Base-by-base conservation (phyloP, 1,140 invertebrate species). In the Rhyacophila brunnea region DNA sequence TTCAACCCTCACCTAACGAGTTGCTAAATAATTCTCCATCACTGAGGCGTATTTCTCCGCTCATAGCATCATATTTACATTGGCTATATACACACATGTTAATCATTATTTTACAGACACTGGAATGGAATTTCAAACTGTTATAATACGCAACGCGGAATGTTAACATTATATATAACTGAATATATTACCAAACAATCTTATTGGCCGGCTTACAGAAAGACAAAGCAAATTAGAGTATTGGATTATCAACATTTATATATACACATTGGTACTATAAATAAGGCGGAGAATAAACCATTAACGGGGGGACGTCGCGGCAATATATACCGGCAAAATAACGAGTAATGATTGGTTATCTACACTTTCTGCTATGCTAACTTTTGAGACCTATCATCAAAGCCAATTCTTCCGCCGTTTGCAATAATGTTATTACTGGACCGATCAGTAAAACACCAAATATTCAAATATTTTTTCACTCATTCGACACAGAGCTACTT, bases 101-200 rank as follows among this genome's bases (percentile, higher is more conserved):
- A 56, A 64, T 50, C 35, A 48, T 52, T 64, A 64, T 60, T 64
- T 57, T 64, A 64, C 62, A 64, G 28, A 60, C 43, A 60, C 43
- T 64, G 58, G 62, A 64, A 64, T 64, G 58, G 43, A 57, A 38
- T 38, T 34, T 49, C 9, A 59, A 57, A 44, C 53, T 58, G 40
- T 44, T 20, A 52, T 40, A 20, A 45, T 36, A 28, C 15, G 38
- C 23, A 14, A 34, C 18, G 35, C 59, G 62, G 62, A 64, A 64
- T 64, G 62, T 64, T 47, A 34, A 52, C 34, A 46, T 55, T 56
- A 34, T 51, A 10, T 48, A 23, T 23, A 14, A 50, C 5, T 43
- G 28, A 47, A 18, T 49, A n/a, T n/a, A n/a, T n/a, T n/a, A n/a
- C 43, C 13, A 6, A 10, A 34, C 35, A 46, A 17, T 32, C 48